phyloP scores from a whole-genome alignment of 2,113 vertebrate species.

The Ptilonorhynchus violaceus region DNA sequence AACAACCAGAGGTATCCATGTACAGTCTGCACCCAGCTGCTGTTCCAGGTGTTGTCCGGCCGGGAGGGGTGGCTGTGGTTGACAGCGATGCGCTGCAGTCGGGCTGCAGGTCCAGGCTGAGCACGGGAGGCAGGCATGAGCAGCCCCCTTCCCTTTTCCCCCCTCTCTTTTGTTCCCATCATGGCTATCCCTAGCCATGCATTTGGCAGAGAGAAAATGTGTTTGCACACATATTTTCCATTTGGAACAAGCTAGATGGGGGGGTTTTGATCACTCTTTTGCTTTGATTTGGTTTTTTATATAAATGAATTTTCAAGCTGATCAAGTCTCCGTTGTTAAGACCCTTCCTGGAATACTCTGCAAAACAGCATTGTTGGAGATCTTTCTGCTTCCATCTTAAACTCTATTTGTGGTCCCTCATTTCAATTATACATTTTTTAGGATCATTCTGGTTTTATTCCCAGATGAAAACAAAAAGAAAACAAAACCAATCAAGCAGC shows the following conservation, averaged over 20 bases:
- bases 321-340: neutral
- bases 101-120: rapidly evolving
- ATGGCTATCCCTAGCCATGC: neutral
- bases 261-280: neutral
- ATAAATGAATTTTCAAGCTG: neutral
- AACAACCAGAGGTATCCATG: neutral
- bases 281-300: neutral
- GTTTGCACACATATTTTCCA: neutral
- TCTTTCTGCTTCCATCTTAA: neutral
- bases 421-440: neutral
- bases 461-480: neutral
- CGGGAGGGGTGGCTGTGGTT: neutral
- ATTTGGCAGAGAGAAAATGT: neutral
- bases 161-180: neutral
- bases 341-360: neutral
- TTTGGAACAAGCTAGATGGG: neutral
- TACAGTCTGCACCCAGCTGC: rapidly evolving
- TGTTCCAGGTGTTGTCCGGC: neutral
- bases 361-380: neutral
- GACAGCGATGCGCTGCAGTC: rapidly evolving
- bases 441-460: neutral
- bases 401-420: neutral
- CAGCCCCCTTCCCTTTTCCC: neutral
- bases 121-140: rapidly evolving
- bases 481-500: neutral